Evolutionary conservation across 1,140 invertebrate species (phyloP).

Genomic region (Aplysia californica): DNA sequence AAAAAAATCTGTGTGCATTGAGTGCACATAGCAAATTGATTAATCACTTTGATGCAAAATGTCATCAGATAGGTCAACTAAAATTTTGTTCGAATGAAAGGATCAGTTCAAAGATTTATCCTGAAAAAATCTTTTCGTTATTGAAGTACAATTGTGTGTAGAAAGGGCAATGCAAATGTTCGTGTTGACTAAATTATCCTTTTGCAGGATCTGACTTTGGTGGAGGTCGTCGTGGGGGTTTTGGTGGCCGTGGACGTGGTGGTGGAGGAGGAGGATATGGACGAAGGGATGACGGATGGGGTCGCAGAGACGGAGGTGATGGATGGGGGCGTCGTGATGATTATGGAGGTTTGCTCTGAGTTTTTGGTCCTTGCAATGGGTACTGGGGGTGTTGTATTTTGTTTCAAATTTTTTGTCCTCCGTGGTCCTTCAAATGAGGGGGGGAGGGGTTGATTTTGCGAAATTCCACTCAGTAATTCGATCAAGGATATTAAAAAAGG

Average conservation of each 20-base stretch:
- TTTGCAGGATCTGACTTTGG: neutral
- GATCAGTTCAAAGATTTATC: neutral
- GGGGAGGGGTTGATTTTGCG: no score
- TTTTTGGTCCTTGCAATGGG: no score
- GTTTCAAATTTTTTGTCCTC: no score
- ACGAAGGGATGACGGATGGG: constrained; percentile 14
- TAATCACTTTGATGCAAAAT: neutral
- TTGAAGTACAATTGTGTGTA: neutral
- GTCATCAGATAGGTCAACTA: neutral
- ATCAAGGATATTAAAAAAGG: no score
- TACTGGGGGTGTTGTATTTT: no score
- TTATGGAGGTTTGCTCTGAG: no score
- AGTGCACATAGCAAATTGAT: no score
- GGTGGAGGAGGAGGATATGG: constrained; percentile 16
- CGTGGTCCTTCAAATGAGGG: no score
- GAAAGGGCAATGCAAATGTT: neutral
- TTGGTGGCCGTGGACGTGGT: constrained; percentile 6
- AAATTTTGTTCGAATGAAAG: neutral
- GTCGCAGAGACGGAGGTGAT: constrained; percentile 2
- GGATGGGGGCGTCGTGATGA: neutral
- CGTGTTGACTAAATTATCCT: neutral
- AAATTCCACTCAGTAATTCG: no score
- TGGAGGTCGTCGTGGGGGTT: constrained; percentile 1
- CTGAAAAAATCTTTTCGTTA: neutral
- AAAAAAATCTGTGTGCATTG: no score